phyloP scores from a whole-genome alignment of 2,113 vertebrate species.

The Scalopus aquaticus region DNA sequence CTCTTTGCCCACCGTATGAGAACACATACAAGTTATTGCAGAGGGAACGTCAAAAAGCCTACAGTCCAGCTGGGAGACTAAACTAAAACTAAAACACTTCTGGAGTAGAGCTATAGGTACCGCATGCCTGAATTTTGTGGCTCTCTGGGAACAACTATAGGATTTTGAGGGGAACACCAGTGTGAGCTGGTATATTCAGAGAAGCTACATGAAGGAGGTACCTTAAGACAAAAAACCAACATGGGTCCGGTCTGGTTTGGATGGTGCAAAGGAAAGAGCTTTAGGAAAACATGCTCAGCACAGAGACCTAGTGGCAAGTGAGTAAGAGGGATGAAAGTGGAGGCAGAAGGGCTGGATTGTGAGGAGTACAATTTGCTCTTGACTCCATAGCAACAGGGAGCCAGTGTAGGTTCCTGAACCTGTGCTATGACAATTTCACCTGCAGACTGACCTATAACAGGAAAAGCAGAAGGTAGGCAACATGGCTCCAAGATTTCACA shows the following conservation, averaged over 20 bases:
- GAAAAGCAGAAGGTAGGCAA: neutral
- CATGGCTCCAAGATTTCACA: neutral
- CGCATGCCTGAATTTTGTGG: neutral
- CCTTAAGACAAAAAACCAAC: too few species aligned
- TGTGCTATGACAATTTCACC: accelerated
- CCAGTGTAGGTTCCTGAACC: neutral
- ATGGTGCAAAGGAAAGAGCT: neutral
- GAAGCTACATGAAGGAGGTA: neutral
- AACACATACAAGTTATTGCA: too few species aligned
- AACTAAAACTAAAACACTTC: neutral
- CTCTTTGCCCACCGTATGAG: neutral
- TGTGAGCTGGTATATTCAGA: neutral
- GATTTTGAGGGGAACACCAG: neutral
- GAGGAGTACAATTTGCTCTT: neutral
- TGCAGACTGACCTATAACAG: neutral
- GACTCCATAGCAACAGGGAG: neutral
- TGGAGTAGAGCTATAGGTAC: accelerated
- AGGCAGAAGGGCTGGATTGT: accelerated
- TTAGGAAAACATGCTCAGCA: neutral
- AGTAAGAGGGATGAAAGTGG: neutral
- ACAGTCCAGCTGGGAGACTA: neutral
- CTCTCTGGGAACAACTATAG: neutral
- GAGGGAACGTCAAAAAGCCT: neutral
- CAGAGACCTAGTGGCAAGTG: accelerated
- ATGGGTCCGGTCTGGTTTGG: accelerated